phyloP scores from a whole-genome alignment of 2,797 vertebrate species.

The Sciurus vulgaris region DNA sequence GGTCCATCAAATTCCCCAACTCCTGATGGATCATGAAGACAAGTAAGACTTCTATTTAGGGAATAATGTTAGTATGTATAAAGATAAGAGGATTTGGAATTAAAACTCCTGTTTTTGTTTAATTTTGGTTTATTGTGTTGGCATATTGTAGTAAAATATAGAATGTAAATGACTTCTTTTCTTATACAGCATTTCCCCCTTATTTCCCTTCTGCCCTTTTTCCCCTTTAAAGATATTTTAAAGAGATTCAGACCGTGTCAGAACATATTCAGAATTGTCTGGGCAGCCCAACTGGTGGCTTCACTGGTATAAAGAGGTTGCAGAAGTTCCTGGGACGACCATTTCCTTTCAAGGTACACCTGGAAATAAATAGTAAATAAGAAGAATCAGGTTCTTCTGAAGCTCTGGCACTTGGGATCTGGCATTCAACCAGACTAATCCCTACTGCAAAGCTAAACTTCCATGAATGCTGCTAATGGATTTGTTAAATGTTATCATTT shows the following conservation, averaged over 20 bases:
- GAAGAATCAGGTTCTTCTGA: neutral
- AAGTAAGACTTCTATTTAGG: conserved; percentile 89
- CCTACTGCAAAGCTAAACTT: conserved; percentile 43
- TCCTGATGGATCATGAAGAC: conserved; percentile 91
- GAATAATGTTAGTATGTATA: neutral
- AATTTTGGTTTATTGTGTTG: conserved; percentile 27
- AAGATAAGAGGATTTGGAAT: neutral
- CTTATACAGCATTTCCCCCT: accelerated
- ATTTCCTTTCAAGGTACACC: conserved; percentile 95
- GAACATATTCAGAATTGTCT: conserved; percentile 94
- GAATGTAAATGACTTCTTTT: conserved; percentile 18
- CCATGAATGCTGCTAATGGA: neutral
- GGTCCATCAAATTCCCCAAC: conserved; percentile 91
- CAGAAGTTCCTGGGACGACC: conserved; percentile 95
- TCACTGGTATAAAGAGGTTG: conserved; percentile 92
- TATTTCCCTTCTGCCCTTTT: neutral
- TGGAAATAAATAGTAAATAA: conserved; percentile 8
- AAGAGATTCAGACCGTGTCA: conserved; percentile 93
- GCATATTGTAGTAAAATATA: neutral
- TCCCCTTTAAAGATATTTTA: conserved; percentile 89
- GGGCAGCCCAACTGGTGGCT: conserved; percentile 88
- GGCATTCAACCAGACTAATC: neutral
- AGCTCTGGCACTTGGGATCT: neutral
- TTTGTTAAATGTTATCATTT: conserved; percentile 5
- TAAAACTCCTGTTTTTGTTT: neutral